These are phyloP conservation scores for Tinea trinotella DNA, from an alignment of 2,888 invertebrate genomes.

Conservation along the genomic window DNA sequence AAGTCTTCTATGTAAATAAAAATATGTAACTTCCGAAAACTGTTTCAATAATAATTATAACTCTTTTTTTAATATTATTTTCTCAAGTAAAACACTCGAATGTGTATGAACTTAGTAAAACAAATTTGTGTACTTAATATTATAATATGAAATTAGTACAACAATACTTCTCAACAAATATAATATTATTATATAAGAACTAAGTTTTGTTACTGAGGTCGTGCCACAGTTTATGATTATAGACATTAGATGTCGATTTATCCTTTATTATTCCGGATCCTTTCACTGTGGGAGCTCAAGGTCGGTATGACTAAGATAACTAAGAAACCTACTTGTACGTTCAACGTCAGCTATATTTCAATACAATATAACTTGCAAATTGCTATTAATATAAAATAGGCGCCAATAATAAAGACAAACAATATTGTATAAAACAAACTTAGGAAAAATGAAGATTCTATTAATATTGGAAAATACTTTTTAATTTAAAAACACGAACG, in stretches of 20 bases:
- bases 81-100: no score
- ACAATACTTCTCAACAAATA: no score
- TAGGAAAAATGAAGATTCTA: neutral
- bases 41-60: no score
- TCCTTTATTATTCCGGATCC: slow-evolving; percentile 9
- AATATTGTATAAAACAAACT: neutral
- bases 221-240: slow-evolving; percentile 1
- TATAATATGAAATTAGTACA: no score
- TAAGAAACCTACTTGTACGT: neutral
- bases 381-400: neutral
- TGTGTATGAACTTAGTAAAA: no score
- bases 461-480: neutral
- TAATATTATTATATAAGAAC: no score
- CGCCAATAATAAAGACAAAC: neutral
- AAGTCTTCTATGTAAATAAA: no score
- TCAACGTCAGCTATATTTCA: neutral
- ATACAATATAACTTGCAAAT: neutral
- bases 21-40: no score
- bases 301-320: neutral
- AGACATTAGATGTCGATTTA: slow-evolving; percentile 5
- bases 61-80: no score
- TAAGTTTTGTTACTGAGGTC: neutral
- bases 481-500: neutral
- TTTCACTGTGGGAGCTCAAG: slow-evolving; percentile 2
- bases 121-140: no score